A percentile compares a stretch with the other conserved stretches of the same genome.
These are phyloP conservation scores for Tokudaia muenninki DNA, from an alignment of 2,797 vertebrate genomes.

Conservation along the genomic window DNA sequence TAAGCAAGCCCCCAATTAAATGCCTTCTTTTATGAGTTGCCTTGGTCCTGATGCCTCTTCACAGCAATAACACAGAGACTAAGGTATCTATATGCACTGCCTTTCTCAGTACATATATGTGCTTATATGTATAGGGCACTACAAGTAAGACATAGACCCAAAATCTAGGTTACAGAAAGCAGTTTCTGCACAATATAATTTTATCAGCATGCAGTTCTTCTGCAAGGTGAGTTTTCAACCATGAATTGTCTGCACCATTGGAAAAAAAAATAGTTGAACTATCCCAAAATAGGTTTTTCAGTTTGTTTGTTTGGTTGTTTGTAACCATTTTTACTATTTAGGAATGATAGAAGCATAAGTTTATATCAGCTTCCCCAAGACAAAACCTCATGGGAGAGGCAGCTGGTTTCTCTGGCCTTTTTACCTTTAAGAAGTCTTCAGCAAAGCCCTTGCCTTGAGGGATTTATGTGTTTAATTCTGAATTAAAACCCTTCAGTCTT, in stretches of 20 bases:
- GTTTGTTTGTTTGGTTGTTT: not conserved
- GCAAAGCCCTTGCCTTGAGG: not conserved
- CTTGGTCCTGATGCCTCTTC: not conserved
- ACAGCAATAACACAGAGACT: not conserved
- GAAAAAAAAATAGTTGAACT: not conserved
- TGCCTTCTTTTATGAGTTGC: not conserved
- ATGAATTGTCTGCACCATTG: not conserved
- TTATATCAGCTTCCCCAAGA: constrained; percentile 29
- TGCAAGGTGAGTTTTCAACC: not conserved
- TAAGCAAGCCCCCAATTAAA: not conserved
- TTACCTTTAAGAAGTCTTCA: not conserved
- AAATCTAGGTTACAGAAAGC: not conserved
- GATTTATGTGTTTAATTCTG: not conserved
- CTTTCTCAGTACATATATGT: not conserved
- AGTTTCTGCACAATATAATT: not conserved
- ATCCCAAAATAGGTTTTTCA: not conserved
- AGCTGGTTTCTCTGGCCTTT: not conserved
- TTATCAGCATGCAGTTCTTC: not conserved
- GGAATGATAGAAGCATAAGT: not conserved
- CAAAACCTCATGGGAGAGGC: not conserved
- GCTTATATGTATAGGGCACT: not conserved
- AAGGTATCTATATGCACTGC: not conserved
- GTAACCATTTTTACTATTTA: not conserved
- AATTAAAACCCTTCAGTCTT: not conserved
- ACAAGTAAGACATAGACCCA: too few relatives aligned